A percentile compares a stretch with the other conserved stretches of the same genome.
Evolutionary conservation across 1,140 invertebrate genomes (phyloP).

Genomic region (Heliconius hermathena): DNA sequence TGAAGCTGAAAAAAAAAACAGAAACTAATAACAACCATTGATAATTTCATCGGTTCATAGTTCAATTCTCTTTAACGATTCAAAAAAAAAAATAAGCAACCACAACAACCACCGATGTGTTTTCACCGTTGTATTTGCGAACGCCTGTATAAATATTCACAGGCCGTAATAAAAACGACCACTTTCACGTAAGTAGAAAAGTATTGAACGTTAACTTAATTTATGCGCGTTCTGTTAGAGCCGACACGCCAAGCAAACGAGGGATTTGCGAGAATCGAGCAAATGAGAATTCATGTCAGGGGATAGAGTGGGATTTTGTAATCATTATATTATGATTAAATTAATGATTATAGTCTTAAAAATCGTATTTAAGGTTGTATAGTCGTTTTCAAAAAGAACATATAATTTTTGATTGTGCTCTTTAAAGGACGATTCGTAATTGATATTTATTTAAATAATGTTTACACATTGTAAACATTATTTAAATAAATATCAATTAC

Average conservation of each 20-base stretch:
- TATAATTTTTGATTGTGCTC: neutral
- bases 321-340: neutral
- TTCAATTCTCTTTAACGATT: neutral
- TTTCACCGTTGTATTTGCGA: constrained; percentile 41
- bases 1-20: no score
- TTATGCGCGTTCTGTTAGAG: constrained; percentile 75
- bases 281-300: constrained; percentile 57
- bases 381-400: neutral
- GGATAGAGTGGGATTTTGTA: constrained; percentile 31
- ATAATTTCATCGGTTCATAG: neutral
- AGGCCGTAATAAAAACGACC: constrained; percentile 67
- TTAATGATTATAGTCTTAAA: neutral
- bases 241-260: constrained; percentile 50
- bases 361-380: neutral
- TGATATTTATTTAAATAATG: no score
- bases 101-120: neutral
- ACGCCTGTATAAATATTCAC: constrained; percentile 69
- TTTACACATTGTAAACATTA: no score
- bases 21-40: no score
- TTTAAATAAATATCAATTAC: no score
- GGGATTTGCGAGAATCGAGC: constrained; percentile 57
- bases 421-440: no score
- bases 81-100: neutral
- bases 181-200: constrained; percentile 75
- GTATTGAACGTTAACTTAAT: constrained; percentile 79